A percentile compares a stretch with the other conserved stretches of the same genome.
Conservation (phyloP, 2,113 vertebrate species). For the Poeciliopsis turrubarensis region DNA sequence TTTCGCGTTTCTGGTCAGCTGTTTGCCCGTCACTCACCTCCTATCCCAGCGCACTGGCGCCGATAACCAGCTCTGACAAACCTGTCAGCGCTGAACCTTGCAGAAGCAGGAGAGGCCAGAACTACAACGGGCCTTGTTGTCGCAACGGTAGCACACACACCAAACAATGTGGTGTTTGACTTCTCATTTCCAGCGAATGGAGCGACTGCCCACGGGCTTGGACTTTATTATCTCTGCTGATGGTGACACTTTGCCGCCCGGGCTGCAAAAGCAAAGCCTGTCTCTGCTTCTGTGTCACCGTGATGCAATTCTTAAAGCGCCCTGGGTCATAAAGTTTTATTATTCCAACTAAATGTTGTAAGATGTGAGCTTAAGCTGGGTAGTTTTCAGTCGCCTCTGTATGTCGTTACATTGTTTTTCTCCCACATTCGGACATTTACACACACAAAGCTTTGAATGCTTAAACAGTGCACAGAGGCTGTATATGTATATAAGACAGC, state of each 20-base stretch:
- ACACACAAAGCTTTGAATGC: not conserved
- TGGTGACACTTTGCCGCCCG: constrained; percentile 15
- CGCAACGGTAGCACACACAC: constrained; percentile 25
- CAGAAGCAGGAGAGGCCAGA: constrained; percentile 8
- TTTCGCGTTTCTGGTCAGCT: not conserved
- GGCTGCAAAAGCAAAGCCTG: constrained; percentile 16
- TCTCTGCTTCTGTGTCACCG: constrained; percentile 19
- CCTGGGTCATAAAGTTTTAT: constrained; percentile 47
- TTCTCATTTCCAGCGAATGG: constrained; percentile 20
- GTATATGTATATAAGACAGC: not conserved
- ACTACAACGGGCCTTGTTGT: constrained; percentile 12
- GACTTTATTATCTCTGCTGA: constrained; percentile 43
- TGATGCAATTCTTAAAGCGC: constrained; percentile 22
- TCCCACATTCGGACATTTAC: not conserved
- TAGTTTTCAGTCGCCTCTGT: not conserved
- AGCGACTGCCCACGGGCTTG: constrained; percentile 48
- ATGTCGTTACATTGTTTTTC: not conserved
- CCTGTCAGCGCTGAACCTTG: constrained; percentile 14
- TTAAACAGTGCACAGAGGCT: not conserved
- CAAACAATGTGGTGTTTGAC: constrained; percentile 34
- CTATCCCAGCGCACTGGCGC: constrained; percentile 3
- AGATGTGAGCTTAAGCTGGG: constrained; percentile 30
- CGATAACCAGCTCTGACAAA: constrained; percentile 11
- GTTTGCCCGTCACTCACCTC: constrained; percentile 14
- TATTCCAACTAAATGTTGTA: constrained; percentile 46